Evolutionary conservation across 1,140 invertebrate species (phyloP).

Genomic region (Lineus longissimus): DNA sequence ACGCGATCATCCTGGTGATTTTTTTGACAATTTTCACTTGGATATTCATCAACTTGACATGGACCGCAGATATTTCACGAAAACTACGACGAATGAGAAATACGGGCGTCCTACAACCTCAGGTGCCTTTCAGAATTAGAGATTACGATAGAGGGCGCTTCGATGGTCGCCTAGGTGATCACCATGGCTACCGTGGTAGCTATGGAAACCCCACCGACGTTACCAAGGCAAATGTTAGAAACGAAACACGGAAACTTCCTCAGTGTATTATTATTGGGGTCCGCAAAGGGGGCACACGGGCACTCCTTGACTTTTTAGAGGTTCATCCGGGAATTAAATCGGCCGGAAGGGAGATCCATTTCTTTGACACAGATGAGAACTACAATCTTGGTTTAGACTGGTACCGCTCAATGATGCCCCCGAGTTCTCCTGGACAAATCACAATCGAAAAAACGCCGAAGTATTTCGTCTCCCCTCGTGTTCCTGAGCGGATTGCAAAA

Average conservation of each 20-base stretch:
- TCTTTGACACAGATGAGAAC: conserved; percentile 53
- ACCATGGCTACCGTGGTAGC: no score
- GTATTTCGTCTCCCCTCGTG: conserved; percentile 63
- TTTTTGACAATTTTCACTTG: no score
- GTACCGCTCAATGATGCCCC: conserved; percentile 53
- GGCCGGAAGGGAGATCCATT: conserved; percentile 54
- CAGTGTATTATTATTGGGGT: conserved; percentile 53
- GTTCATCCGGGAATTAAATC: conserved; percentile 50
- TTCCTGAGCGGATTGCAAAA: conserved; percentile 74
- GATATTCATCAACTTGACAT: no score
- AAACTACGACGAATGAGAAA: no score
- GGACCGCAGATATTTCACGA: no score
- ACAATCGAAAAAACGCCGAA: conserved; percentile 59
- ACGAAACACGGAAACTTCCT: conserved; percentile 28
- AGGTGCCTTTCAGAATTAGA: no score
- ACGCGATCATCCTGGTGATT: no score
- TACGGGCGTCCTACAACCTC: no score
- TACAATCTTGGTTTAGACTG: conserved; percentile 54
- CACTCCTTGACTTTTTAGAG: conserved; percentile 52
- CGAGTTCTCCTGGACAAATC: conserved; percentile 43
- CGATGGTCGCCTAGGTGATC: no score
- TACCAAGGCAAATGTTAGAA: no score
- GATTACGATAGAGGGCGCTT: no score
- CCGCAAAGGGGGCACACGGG: conserved; percentile 55
- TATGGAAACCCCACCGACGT: no score